These are phyloP conservation scores for Homarus gammarus DNA, from an alignment of 2,888 invertebrate genomes.

Conservation along the genomic window DNA sequence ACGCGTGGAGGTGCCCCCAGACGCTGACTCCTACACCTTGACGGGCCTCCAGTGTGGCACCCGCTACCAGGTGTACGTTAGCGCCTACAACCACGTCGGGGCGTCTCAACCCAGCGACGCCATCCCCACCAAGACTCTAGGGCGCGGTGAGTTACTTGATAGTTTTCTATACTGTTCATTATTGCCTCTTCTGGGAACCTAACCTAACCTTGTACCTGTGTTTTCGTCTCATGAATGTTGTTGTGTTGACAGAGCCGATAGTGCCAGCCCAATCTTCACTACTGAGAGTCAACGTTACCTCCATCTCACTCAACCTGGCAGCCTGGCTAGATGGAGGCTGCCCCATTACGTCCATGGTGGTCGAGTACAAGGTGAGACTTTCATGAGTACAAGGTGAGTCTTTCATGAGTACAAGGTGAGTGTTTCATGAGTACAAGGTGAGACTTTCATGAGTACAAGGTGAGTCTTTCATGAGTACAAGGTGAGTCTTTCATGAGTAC, in stretches of 20 bases:
- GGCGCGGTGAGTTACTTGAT: conserved; percentile 78
- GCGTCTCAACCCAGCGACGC: conserved; percentile 78
- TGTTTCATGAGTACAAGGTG: too few species aligned
- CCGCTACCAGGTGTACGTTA: conserved; percentile 90
- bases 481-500: too few species aligned
- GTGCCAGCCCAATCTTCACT: conserved; percentile 79
- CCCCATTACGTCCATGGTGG: conserved; percentile 79
- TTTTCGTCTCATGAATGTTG: too few species aligned
- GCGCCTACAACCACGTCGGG: conserved; percentile 78
- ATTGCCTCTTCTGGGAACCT: too few species aligned
- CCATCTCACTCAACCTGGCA: conserved; percentile 79
- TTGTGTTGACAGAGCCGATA: conserved; percentile 79
- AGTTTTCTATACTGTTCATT: too few species aligned
- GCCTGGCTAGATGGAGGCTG: conserved; percentile 80
- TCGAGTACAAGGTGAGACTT: conserved; percentile 78
- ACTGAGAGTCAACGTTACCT: conserved; percentile 79
- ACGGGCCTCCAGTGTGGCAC: conserved; percentile 93
- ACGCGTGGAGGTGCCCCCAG: conserved; percentile 90
- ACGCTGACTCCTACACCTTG: conserved; percentile 88
- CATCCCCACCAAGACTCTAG: conserved; percentile 79
- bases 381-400: not conserved
- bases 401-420: too few species aligned
- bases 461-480: too few species aligned
- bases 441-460: too few species aligned
- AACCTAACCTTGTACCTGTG: too few species aligned